Conservation (phyloP, 2,888 invertebrate species). For the Saturnia japonica region DNA sequence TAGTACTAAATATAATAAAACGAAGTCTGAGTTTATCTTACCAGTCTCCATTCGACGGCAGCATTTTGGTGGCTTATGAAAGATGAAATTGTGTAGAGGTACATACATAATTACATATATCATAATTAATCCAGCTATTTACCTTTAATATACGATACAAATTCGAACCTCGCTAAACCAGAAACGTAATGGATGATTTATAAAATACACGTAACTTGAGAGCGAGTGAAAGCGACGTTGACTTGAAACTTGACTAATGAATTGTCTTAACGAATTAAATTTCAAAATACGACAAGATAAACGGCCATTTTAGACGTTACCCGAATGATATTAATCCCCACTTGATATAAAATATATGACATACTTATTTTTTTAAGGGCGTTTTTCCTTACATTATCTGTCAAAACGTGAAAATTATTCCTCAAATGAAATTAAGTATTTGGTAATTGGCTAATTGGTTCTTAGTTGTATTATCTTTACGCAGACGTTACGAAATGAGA, state of each 20-base stretch:
- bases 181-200: conserved; percentile 5
- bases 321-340: neutral
- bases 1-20: neutral
- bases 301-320: neutral
- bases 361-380: neutral
- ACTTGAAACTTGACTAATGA: conserved; percentile 15
- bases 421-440: too few relatives aligned
- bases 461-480: too few relatives aligned
- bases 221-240: conserved; percentile 1
- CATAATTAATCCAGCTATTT: neutral
- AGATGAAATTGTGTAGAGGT: too few relatives aligned
- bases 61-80: neutral
- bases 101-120: neutral
- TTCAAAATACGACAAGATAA: conserved; percentile 12
- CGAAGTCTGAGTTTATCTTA: neutral
- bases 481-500: too few relatives aligned
- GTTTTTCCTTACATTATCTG: too few relatives aligned
- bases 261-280: conserved; percentile 9
- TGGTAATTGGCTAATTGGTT: too few relatives aligned
- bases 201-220: conserved; percentile 13
- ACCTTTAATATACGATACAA: neutral
- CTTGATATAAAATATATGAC: neutral
- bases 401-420: too few relatives aligned
- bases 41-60: neutral
- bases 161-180: neutral